Percentiles rank a stretch among this genome's conserved stretches.
These are phyloP conservation scores for Bhutanitis thaidina DNA, from an alignment of 2,888 invertebrate genomes.

Conservation along the genomic window DNA sequence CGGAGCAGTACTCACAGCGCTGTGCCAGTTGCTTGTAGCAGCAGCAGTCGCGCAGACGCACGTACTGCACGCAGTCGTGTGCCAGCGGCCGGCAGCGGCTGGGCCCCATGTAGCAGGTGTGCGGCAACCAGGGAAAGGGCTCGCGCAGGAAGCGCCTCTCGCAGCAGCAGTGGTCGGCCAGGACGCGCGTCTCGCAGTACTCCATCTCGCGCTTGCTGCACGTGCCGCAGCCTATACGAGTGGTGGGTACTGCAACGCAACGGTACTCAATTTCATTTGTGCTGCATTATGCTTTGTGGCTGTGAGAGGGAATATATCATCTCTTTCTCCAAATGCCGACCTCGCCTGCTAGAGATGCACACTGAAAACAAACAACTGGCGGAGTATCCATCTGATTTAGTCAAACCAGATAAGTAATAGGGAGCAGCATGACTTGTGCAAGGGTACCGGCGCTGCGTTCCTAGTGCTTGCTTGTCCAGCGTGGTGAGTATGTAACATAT, in stretches of 20 bases:
- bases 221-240: constrained; percentile 77
- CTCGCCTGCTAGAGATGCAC: too few species aligned
- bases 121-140: constrained; percentile 83
- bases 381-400: too few species aligned
- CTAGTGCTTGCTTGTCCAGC: too few species aligned
- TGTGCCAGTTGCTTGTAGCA: constrained; percentile 80
- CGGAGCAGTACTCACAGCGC: constrained; percentile 72
- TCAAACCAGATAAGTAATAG: too few species aligned
- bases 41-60: constrained; percentile 84
- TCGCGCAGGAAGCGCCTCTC: constrained; percentile 81
- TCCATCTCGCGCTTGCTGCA: constrained; percentile 81
- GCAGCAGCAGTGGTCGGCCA: constrained; percentile 77
- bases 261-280: not conserved
- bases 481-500: too few species aligned
- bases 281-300: too few species aligned
- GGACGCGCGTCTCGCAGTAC: constrained; percentile 81
- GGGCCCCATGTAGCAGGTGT: constrained; percentile 83
- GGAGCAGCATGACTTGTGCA: too few species aligned
- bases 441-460: too few species aligned
- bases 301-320: too few species aligned
- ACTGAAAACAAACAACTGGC: too few species aligned
- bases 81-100: constrained; percentile 80
- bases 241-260: not conserved
- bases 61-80: constrained; percentile 80
- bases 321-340: too few species aligned